These are phyloP conservation scores for Hycleus phaleratus DNA, from an alignment of 1,140 invertebrate species.

Conservation along the genomic window DNA sequence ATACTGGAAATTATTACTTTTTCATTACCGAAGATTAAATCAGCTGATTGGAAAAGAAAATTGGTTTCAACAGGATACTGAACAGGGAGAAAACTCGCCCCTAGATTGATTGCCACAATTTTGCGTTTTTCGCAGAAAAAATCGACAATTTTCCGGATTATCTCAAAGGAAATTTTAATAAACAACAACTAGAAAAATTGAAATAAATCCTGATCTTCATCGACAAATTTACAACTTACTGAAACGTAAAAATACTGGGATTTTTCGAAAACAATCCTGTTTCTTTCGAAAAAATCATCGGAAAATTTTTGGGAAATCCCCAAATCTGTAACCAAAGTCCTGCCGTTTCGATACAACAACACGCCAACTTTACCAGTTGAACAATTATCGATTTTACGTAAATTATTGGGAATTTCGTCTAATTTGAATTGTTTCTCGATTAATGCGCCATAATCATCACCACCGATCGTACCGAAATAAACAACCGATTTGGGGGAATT, in stretches of 20 bases:
- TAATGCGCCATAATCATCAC: conserved; percentile 32
- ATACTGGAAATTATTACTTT: conserved; percentile 36
- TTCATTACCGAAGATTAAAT: conserved; percentile 68
- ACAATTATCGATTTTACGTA: conserved; percentile 38
- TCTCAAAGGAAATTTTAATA: conserved; percentile 7
- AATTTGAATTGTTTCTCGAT: conserved; percentile 10
- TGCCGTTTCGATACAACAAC: conserved; percentile 51
- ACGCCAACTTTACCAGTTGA: conserved; percentile 61
- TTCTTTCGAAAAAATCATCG: conserved; percentile 24
- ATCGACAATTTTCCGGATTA: conserved; percentile 5
- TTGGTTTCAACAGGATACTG: conserved; percentile 47
- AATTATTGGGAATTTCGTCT: conserved; percentile 36
- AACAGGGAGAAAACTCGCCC: conserved; percentile 60
- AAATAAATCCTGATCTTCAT: not conserved
- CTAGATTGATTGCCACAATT: conserved; percentile 60
- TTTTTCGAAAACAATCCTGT: conserved; percentile 23
- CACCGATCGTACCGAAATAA: conserved; percentile 44
- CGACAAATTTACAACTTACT: conserved; percentile 9
- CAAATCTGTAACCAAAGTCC: conserved; percentile 53
- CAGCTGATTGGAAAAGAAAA: conserved; percentile 51
- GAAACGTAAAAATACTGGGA: conserved; percentile 20
- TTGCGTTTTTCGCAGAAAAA: conserved; percentile 33
- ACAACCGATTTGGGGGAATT: conserved; percentile 31
- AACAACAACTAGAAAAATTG: conserved; percentile 17
- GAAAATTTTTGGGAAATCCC: conserved; percentile 49